Evolutionary conservation across 1,140 invertebrate species (phyloP).

Genomic region (Anagrus nilaparvatae): DNA sequence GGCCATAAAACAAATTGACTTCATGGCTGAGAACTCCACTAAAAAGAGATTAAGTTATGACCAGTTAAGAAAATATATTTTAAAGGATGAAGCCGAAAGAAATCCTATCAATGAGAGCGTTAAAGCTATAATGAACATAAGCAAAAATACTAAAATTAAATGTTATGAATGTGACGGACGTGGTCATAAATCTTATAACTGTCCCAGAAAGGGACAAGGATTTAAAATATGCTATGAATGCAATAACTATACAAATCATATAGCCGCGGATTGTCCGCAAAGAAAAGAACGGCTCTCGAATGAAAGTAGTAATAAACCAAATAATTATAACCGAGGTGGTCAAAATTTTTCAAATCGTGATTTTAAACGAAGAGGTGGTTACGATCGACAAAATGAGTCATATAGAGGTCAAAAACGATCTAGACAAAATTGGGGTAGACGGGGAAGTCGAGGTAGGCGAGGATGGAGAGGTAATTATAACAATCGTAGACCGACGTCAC

Average conservation of each 20-base stretch:
- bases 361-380: background rate
- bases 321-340: background rate
- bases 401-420: background rate
- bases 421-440: background rate
- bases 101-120: background rate
- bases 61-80: constrained; percentile 16
- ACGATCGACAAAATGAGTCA: background rate
- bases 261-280: background rate
- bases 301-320: background rate
- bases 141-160: background rate
- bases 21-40: constrained; percentile 12
- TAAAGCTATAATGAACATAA: background rate
- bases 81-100: constrained; percentile 14
- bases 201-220: background rate
- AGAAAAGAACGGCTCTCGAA: background rate
- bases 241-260: background rate
- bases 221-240: background rate
- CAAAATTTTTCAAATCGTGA: background rate
- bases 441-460: background rate
- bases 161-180: background rate
- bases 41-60: constrained; percentile 14
- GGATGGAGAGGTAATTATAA: too few relatives aligned
- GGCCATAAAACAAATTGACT: constrained; percentile 13
- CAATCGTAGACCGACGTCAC: background rate
- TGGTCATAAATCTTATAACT: background rate